phyloP scores from a whole-genome alignment of 1,140 invertebrate genomes.

The Pseudachorutes palmiensis region DNA sequence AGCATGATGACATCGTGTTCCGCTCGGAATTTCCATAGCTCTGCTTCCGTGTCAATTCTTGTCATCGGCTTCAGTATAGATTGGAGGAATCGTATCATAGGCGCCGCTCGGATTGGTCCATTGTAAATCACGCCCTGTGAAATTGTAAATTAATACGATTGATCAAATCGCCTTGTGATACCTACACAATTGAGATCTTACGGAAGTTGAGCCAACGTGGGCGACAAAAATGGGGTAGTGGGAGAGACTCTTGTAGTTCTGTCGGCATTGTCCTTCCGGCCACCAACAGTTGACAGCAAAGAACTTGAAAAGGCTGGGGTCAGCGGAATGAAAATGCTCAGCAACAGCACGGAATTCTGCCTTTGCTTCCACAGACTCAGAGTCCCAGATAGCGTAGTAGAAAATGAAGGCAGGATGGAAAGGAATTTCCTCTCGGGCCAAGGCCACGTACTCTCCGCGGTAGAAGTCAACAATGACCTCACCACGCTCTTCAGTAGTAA shows the following conservation, averaged over 20 bases:
- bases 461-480: constrained; percentile 29
- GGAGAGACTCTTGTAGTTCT: constrained; percentile 37
- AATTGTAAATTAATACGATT: background rate
- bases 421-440: constrained; percentile 33
- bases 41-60: constrained; percentile 34
- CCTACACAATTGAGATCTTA: constrained; percentile 20
- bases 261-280: constrained; percentile 33
- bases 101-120: constrained; percentile 33
- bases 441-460: constrained; percentile 34
- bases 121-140: constrained; percentile 36
- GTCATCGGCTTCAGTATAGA: constrained; percentile 31
- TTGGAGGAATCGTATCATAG: constrained; percentile 34
- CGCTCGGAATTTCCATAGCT: constrained; percentile 34
- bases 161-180: background rate
- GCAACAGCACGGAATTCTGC: constrained; percentile 31
- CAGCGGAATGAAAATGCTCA: constrained; percentile 24
- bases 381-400: constrained; percentile 38
- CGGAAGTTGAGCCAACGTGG: constrained; percentile 25
- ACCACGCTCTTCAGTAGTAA: constrained; percentile 7
- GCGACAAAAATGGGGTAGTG: constrained; percentile 38
- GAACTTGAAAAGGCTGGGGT: constrained; percentile 26
- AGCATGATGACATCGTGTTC: constrained; percentile 37
- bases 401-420: constrained; percentile 33
- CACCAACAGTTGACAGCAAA: constrained; percentile 38
- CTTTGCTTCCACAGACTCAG: constrained; percentile 32